Evolutionary conservation across 2,888 invertebrate genomes (phyloP).

Genomic region (Drosophila lacicola): DNA sequence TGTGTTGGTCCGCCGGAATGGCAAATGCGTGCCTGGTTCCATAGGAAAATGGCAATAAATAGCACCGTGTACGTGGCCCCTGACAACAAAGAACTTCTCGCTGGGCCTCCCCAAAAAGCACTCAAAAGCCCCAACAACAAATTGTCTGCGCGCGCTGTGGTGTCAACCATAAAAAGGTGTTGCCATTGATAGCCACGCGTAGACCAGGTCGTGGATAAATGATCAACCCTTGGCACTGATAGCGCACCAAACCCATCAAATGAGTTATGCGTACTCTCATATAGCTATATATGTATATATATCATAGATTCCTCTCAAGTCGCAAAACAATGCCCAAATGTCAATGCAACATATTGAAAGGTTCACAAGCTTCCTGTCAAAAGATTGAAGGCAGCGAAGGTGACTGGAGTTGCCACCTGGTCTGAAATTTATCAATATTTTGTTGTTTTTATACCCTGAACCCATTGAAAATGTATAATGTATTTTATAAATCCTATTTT

Average conservation of each 20-base stretch:
- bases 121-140: constrained; percentile 67
- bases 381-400: constrained; percentile 4
- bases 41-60: constrained; percentile 75
- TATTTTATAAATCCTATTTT: not conserved
- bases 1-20: constrained; percentile 19
- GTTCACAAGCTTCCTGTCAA: constrained; percentile 15
- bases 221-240: constrained; percentile 42
- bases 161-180: constrained; percentile 64
- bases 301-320: constrained; percentile 20
- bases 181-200: constrained; percentile 52
- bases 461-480: too few relatives aligned
- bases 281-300: constrained; percentile 16
- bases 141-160: constrained; percentile 50
- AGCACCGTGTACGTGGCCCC: constrained; percentile 40
- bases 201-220: constrained; percentile 28
- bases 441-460: too few relatives aligned
- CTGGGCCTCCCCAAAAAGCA: constrained; percentile 69
- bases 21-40: constrained; percentile 57
- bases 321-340: constrained; percentile 17
- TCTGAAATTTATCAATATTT: not conserved
- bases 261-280: constrained; percentile 45
- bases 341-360: constrained; percentile 34
- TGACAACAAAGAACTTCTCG: constrained; percentile 64
- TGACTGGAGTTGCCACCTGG: too few relatives aligned
- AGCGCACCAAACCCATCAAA: constrained; percentile 21